These are phyloP conservation scores for Pogonophryne albipinna DNA, from an alignment of 2,797 vertebrate genomes.

Conservation along the genomic window DNA sequence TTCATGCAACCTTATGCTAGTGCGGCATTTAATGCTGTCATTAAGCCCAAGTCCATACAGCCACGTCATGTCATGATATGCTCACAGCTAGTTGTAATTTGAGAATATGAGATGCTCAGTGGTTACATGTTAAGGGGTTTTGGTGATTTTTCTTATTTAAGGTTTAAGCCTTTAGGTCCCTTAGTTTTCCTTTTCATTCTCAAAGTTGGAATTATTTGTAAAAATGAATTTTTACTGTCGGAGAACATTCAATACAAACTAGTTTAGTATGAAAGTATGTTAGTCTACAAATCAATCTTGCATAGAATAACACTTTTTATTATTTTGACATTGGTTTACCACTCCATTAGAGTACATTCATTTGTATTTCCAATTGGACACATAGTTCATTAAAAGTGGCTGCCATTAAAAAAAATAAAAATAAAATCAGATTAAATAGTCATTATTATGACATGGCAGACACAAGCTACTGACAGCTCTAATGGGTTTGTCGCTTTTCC, in stretches of 20 bases:
- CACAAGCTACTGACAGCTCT: constrained; percentile 22
- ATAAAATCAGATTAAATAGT: constrained; percentile 37
- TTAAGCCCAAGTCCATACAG: constrained; percentile 7
- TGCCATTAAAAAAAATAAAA: constrained; percentile 3
- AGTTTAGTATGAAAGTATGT: background rate
- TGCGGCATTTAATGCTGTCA: constrained; percentile 49
- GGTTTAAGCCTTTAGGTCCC: background rate
- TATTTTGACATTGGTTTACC: background rate
- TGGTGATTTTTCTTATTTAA: background rate
- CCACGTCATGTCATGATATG: constrained; percentile 55
- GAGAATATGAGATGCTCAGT: constrained; percentile 25
- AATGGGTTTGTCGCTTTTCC: constrained; percentile 30
- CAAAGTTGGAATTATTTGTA: background rate
- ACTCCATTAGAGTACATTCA: background rate
- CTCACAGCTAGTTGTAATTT: constrained; percentile 31
- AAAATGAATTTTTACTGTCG: background rate
- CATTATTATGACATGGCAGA: constrained; percentile 40
- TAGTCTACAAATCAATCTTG: background rate
- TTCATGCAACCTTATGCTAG: constrained; percentile 61
- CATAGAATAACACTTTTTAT: background rate
- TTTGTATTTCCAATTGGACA: constrained; percentile 6
- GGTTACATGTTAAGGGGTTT: background rate
- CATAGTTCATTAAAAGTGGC: constrained; percentile 36
- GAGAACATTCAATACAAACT: constrained; percentile 3
- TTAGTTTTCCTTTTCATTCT: background rate